phyloP scores from a whole-genome alignment of 2,113 vertebrate species.

The Ovis canadensis region DNA sequence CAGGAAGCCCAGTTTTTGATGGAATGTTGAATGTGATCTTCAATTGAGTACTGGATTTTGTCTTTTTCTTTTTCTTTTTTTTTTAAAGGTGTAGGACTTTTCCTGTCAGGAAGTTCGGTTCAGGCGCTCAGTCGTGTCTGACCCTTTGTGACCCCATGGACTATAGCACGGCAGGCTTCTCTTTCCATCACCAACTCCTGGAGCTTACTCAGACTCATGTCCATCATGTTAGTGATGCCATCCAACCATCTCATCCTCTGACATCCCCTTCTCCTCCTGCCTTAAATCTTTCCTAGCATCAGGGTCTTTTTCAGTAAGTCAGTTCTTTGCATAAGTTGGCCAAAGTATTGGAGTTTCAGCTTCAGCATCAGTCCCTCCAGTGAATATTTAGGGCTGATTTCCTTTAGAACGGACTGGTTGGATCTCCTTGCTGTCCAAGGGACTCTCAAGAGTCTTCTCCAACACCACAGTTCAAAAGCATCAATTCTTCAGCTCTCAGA shows the following conservation, averaged over 20 bases:
- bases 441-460: no score
- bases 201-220: neutral
- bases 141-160: neutral
- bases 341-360: neutral
- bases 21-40: neutral
- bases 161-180: neutral
- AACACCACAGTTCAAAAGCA: no score
- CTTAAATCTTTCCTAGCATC: neutral
- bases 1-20: neutral
- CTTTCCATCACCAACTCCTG: neutral
- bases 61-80: neutral
- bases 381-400: neutral
- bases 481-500: neutral
- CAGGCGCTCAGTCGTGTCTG: accelerated
- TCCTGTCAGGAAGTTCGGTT: neutral
- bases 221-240: neutral
- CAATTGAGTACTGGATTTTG: neutral
- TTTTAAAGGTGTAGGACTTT: neutral
- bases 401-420: neutral
- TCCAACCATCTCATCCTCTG: neutral
- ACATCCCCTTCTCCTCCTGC: neutral
- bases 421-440: neutral
- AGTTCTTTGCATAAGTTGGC: neutral
- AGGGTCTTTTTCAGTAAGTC: neutral
- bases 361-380: neutral